phyloP scores from a whole-genome alignment of 2,888 invertebrate genomes.

The Allolobophora icterica region DNA sequence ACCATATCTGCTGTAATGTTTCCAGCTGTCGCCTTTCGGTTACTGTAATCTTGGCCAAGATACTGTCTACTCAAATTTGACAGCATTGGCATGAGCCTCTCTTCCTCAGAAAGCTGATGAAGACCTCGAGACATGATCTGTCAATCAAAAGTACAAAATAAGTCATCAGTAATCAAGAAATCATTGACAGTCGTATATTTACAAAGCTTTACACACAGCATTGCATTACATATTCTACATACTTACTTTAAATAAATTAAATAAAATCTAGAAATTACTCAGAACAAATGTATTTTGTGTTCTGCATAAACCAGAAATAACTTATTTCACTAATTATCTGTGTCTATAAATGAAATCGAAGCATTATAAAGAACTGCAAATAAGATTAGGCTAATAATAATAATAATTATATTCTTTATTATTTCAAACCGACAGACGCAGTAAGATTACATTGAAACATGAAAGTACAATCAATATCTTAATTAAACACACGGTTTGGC shows the following conservation, averaged over 20 bases:
- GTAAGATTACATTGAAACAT: too few species aligned
- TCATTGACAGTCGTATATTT: not conserved
- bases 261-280: not conserved
- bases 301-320: not conserved
- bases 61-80: constrained; percentile 81
- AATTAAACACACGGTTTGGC: too few species aligned
- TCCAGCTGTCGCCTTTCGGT: constrained; percentile 57
- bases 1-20: constrained; percentile 71
- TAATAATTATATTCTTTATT: too few species aligned
- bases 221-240: not conserved
- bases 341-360: not conserved
- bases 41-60: constrained; percentile 79
- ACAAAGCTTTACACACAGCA: not conserved
- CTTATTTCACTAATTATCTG: not conserved
- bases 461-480: too few species aligned
- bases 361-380: not conserved
- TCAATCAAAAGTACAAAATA: not conserved
- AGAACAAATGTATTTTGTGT: too few species aligned
- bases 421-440: too few species aligned
- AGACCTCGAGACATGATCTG: constrained; percentile 75
- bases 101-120: constrained; percentile 81
- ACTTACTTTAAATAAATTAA: not conserved
- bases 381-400: not conserved
- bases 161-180: not conserved
- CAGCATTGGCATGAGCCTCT: constrained; percentile 76